Base-by-base conservation (phyloP, 2,113 vertebrate species). In the Anser cygnoides region DNA sequence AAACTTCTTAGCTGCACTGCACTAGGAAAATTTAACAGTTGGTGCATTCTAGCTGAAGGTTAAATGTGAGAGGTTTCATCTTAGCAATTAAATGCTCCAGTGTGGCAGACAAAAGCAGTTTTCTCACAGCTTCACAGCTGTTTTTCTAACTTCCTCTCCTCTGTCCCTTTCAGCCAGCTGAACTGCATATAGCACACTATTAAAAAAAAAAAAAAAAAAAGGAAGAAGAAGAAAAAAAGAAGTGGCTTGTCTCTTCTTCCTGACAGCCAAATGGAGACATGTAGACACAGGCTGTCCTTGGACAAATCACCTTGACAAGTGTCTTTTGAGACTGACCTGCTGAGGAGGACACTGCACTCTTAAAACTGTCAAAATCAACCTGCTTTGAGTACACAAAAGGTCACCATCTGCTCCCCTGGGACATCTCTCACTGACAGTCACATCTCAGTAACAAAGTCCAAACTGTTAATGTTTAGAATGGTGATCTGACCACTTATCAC, bases 361-460 rank as follows among this genome's bases (percentile, higher is more conserved):
- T 67, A 39, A 26, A 72, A 80, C 17, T 74, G 50, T 59, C 55
- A 80, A 93, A 93, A 79, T 78, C 76, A 86, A 61, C 58, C n/a
- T 68, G 44, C 43, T 90, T 19, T 28, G 43, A 84, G 39, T 54
- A 75, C 2, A 66, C 65, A 90, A 65, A 89, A 90, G 39, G 65
- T 81, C 17, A 84, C 80, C 90, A 94, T 81, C 90, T 95, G 76
- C 26, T 84, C n/a, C 59, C 11, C 50, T 76, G 37, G 62, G 84
- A 70, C 50, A 77, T 37, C 54, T 57, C 57, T 31, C 46, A 37
- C 43, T n/a, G 26, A 21, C 39, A 72, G 11, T 11, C 46, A 58
- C 17, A 37, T 28, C 43, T 68, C 5, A 3, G 33, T 74, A 71
- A 77, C 13, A 78, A 25, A 52, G n/a, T 37, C 46, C 28, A 67